Evolutionary conservation across 1,140 invertebrate genomes (phyloP).

Genomic region (Potamilus streckersoni): DNA sequence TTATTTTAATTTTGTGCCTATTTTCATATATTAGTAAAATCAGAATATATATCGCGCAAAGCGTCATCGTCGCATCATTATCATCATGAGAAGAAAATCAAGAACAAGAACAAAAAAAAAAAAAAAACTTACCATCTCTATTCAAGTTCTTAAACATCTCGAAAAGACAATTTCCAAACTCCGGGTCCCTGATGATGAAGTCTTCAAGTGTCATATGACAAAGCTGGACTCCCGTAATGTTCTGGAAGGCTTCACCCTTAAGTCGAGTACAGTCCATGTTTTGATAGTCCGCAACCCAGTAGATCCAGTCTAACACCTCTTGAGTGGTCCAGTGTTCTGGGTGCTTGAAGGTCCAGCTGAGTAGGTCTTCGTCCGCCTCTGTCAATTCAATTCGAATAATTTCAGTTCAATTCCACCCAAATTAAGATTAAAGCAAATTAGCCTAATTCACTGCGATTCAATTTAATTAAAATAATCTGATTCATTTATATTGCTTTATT

Average conservation of each 20-base stretch:
- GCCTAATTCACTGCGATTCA: neutral
- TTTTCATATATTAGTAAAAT: neutral
- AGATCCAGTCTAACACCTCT: constrained; percentile 59
- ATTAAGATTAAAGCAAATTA: neutral
- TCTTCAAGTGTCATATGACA: constrained; percentile 54
- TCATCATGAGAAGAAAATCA: neutral
- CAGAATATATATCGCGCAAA: neutral
- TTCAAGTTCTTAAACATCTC: constrained; percentile 43
- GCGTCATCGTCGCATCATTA: neutral
- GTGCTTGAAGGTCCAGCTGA: constrained; percentile 53
- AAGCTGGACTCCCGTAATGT: constrained; percentile 48
- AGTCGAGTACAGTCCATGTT: constrained; percentile 48
- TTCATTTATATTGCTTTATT: neutral
- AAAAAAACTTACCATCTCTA: constrained; percentile 32
- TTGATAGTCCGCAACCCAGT: constrained; percentile 40
- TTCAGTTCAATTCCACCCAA: neutral
- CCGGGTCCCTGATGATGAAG: constrained; percentile 47
- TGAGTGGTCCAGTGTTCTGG: constrained; percentile 53
- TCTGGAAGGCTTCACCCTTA: constrained; percentile 58
- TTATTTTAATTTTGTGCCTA: neutral
- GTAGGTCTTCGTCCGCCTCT: neutral
- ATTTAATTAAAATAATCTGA: neutral
- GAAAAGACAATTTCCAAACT: constrained; percentile 51
- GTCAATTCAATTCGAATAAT: neutral
- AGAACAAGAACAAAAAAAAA: neutral